These are phyloP conservation scores for Pipistrellus nathusii DNA, from an alignment of 2,797 vertebrate genomes.

Conservation along the genomic window DNA sequence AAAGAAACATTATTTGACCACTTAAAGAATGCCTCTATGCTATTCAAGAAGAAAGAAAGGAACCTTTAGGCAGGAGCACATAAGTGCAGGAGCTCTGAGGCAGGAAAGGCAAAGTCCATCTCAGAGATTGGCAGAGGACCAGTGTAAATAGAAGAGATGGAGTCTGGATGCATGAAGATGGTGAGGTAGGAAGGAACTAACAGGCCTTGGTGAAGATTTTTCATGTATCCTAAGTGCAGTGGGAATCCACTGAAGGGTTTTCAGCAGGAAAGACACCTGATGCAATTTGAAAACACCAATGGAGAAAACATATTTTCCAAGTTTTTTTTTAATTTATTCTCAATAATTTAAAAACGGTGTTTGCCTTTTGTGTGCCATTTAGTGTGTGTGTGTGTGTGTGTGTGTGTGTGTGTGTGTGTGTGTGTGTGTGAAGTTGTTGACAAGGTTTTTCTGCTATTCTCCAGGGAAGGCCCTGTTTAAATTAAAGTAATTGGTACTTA, in stretches of 20 bases:
- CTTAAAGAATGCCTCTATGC: not conserved
- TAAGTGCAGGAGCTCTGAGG: not conserved
- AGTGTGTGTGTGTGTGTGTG: not conserved
- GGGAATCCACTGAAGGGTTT: not conserved
- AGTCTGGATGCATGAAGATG: not conserved
- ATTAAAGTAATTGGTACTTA: constrained; percentile 68
- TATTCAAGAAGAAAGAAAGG: not conserved
- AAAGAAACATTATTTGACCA: not conserved
- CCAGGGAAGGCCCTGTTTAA: constrained; percentile 27
- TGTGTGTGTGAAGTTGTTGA: constrained; percentile 1
- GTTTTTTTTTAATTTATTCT: not conserved
- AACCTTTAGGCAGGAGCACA: not conserved
- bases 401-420: no score
- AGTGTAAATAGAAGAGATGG: no score
- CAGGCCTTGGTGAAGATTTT: not conserved
- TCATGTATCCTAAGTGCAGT: not conserved
- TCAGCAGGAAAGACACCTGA: not conserved
- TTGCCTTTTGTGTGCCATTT: not conserved
- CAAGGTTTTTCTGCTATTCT: constrained; percentile 28
- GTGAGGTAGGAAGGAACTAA: not conserved
- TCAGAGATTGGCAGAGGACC: not conserved
- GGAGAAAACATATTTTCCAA: not conserved
- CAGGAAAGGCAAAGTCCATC: not conserved
- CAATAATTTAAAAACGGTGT: not conserved
- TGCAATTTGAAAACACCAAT: not conserved